Base-by-base conservation (phyloP, 1,140 invertebrate genomes). In the Achroia grisella region DNA sequence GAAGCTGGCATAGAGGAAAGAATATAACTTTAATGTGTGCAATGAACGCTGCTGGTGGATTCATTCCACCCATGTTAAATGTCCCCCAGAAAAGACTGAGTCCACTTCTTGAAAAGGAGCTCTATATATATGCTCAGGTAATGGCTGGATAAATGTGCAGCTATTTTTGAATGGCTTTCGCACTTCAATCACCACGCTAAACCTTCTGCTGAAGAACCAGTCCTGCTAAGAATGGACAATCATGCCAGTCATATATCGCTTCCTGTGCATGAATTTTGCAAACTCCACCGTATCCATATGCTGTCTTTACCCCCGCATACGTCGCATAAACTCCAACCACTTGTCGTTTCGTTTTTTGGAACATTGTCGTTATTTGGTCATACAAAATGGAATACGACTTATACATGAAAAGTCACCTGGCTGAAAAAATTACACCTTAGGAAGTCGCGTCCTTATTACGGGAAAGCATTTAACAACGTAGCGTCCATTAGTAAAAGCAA, bases 371-470 rank as follows among this genome's bases (percentile, higher is more conserved):
- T 62, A 42, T 54, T 61, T 53, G 62, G 77, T 39, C 73, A 79
- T 45, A 30, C 52, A 8, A 59, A 64, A 12, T 68, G 62, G n/a
- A n/a, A n/a, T n/a, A n/a, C 40, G 72, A 86, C 61, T 63, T 34
- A 30, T 89, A 86, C 83, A 65, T 88, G 71, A 37, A 58, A 54
- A 76, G 34, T 42, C 62, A 89, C 50, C 71, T n/a, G n/a, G n/a
- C 78, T 29, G 78, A 83, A n/a, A 86, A 79, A 62, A 60, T n/a
- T n/a, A n/a, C n/a, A n/a, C n/a, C n/a, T n/a, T n/a, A n/a, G n/a
- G n/a, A n/a, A n/a, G n/a, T n/a, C n/a, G n/a, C n/a, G n/a, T n/a
- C n/a, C n/a, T n/a, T n/a, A n/a, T n/a, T n/a, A n/a, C n/a, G n/a
- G n/a, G n/a, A n/a, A n/a, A n/a, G n/a, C n/a, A n/a, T n/a, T n/a